Base-by-base conservation (phyloP, 2,888 invertebrate genomes). In the Aleiodes leptofemur region DNA sequence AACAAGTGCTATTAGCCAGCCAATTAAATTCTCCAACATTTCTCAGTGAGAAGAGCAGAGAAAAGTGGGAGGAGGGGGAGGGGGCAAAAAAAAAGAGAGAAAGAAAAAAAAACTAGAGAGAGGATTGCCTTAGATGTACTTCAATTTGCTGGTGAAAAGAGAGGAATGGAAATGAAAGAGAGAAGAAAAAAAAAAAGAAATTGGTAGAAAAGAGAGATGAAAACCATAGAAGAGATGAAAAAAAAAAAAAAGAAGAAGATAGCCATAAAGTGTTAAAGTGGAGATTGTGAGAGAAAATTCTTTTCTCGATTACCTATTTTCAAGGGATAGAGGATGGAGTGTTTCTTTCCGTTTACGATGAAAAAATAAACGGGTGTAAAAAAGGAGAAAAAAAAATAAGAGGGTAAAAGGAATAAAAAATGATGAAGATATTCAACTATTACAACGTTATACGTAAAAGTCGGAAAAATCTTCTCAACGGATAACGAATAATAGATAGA, bases 401-500 rank as follows among this genome's bases (percentile, higher is more conserved):
- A 43, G 43, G 7, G 3, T 9, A 9, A 43, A 8, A 11, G 43
- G 9, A 43, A 43, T 4, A 64, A 43, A 23, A 64, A 16, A 64
- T 43, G 64, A 64, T 64, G 64, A 34, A 34, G 4, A 34, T 34
- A 34, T 34, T 34, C 34, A 0, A 34, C 6, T 4, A 23, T 64
- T 48, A 64, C 11, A 64, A 31, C 71, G 71, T 61, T 13, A 34
- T 38, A 61, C 34, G 61, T 38, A 43, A 68, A 74, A 74, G 74
- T 76, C 79, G 69, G 73, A 72, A 43, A 23, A 77, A 77, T 74
- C 72, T 77, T 57, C 64, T 74, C 77, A 74, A 76, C 78, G 79
- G 78, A 81, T 78, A 79, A 77, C 78, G 77, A 78, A 81, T 79
- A 80, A 79, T 79, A 80, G 80, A 81, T 81, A 77, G 73, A 78